Evolutionary conservation across 64 coral and sea anemone species (phyloP), one percentile per base, ranked within the genome.

Genomic region (Actinia equina): DNA sequence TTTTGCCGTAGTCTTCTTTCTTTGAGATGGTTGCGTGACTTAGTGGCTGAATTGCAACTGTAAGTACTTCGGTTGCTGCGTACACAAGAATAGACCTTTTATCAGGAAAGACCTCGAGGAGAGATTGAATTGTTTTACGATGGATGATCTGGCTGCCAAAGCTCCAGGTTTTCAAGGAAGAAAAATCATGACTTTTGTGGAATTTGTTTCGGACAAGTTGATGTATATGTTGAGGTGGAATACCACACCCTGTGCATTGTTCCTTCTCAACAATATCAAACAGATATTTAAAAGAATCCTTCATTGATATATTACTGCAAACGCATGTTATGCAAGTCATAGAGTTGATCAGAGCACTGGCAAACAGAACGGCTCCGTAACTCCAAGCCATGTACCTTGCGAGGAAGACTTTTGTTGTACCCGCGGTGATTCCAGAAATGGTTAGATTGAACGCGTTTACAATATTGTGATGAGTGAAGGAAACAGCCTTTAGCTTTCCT

Each of bases 1-100:
- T 85, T 60, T 85, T 85, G 7, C 83, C 83, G 59, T 85, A 85
- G 26, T 85, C 83, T n/a, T 85, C 55, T 25, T 57, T 85, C 5
- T 15, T 85, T 3, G 15, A 11, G 52, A 85, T 53, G 55, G 52
- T 37, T 25, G 15, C 23, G 5, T 85, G 52, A 26, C 22, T 27
- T 27, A 85, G 3, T 58, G 55, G 83, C 41, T 85, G 83, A 4
- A 63, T 16, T 9, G 10, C 83, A 18, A 85, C 83, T 43, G 52
- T 52, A 60, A 85, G 55, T 2, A 53, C 52, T 13, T 85, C 55
- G 15, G 51, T 61, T 27, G 53, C 44, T 41, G 53, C 83, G n/a
- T 85, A 85, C 2, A 59, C 83, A 30, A 85, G 25, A 62, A 81
- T 49, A 14, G 78, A 43, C 49, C 20, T 81, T 14, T 17, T 81